Conservation (phyloP, 2,888 invertebrate species). For the Ellobium chinense region DNA sequence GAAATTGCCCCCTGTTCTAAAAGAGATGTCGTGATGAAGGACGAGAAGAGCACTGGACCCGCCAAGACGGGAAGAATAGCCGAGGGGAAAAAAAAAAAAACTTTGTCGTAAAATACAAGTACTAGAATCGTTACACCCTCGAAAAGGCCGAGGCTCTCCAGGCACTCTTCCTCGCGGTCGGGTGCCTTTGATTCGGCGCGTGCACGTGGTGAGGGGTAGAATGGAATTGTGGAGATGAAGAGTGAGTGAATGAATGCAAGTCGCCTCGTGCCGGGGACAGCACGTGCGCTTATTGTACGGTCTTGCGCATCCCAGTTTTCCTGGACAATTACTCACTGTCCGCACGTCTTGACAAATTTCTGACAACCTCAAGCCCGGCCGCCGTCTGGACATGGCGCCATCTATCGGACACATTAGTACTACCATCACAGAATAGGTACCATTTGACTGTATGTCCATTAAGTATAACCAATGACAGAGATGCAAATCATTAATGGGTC, state of each 20-base stretch:
- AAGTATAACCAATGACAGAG: too few relatives aligned
- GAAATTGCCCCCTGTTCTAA: neutral
- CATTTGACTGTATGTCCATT: too few relatives aligned
- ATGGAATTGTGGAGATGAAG: conserved; percentile 20
- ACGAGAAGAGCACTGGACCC: conserved; percentile 8
- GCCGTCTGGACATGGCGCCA: neutral
- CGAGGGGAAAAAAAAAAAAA: neutral
- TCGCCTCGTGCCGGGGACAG: conserved; percentile 2
- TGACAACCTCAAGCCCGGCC: neutral
- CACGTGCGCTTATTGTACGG: conserved; percentile 37
- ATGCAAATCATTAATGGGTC: too few relatives aligned
- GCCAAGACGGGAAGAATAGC: neutral
- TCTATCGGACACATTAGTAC: neutral
- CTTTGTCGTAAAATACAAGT: neutral
- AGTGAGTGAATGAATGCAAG: conserved; percentile 26
- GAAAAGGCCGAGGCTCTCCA: neutral
- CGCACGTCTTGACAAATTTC: neutral
- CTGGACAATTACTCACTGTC: conserved; percentile 12
- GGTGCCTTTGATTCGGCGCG: conserved; percentile 18
- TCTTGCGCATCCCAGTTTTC: conserved; percentile 26
- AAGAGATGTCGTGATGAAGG: neutral
- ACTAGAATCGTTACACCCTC: conserved; percentile 16
- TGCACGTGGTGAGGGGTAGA: conserved; percentile 21
- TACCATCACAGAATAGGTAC: neutral
- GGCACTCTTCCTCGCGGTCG: neutral